Percentiles rank a stretch among this genome's conserved stretches.
phyloP scores from a whole-genome alignment of 2,888 invertebrate species.

The Lypha dubia region DNA sequence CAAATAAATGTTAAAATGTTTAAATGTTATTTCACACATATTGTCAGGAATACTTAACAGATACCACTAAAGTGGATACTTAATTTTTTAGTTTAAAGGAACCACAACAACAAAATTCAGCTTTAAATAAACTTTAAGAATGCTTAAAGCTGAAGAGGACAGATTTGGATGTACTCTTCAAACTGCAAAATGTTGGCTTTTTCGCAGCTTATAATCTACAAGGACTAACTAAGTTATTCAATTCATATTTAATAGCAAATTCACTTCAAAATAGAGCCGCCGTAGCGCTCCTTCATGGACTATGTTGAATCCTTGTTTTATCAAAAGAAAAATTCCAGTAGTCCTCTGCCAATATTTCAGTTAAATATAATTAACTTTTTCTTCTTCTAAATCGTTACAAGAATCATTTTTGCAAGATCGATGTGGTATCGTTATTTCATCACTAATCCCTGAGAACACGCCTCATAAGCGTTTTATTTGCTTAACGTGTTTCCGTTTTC shows the following conservation, averaged over 20 bases:
- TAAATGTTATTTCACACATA: constrained; percentile 53
- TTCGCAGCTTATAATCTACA: no score
- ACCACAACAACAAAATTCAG: not conserved
- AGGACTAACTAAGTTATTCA: no score
- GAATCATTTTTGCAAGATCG: constrained; percentile 27
- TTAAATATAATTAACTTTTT: no score
- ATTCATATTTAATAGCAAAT: no score
- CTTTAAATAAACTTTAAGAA: not conserved
- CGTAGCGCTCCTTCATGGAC: no score
- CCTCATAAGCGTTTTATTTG: constrained; percentile 55
- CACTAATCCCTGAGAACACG: constrained; percentile 59
- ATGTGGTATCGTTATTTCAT: constrained; percentile 42
- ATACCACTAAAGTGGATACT: constrained; percentile 15
- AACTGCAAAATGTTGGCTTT: no score
- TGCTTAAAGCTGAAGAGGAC: not conserved
- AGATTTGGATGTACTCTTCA: no score
- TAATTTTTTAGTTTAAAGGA: constrained; percentile 20
- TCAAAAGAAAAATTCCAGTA: no score
- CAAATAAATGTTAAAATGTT: constrained; percentile 41
- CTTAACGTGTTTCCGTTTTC: not conserved
- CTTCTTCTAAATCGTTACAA: no score
- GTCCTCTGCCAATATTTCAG: no score
- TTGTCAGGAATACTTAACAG: constrained; percentile 1
- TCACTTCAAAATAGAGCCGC: no score
- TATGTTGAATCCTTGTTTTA: no score